These are phyloP conservation scores for Zaprionus tsacasi DNA, from an alignment of 1,140 invertebrate species.

Conservation along the genomic window DNA sequence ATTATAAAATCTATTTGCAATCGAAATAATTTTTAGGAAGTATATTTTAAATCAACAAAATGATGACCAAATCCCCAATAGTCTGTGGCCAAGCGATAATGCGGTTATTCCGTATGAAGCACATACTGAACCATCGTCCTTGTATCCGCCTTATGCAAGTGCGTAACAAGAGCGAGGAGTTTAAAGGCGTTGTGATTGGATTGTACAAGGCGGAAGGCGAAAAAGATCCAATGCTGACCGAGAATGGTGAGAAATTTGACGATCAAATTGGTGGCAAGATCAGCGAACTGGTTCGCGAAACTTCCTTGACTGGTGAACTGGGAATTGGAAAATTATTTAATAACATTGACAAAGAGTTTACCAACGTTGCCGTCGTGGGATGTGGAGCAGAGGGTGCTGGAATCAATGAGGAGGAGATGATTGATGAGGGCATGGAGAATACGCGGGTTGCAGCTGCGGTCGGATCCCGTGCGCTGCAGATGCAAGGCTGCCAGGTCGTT, in stretches of 20 bases:
- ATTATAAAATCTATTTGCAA: background rate
- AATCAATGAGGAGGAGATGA: constrained; percentile 87
- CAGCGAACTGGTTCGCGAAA: constrained; percentile 57
- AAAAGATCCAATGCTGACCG: constrained; percentile 81
- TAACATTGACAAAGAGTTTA: constrained; percentile 87
- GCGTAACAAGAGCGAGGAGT: constrained; percentile 39
- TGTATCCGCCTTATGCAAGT: constrained; percentile 11
- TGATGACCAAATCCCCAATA: constrained; percentile 36
- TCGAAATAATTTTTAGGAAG: background rate
- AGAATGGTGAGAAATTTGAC: constrained; percentile 71
- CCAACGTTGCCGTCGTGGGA: constrained; percentile 87
- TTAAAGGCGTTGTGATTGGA: constrained; percentile 52
- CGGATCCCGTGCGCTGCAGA: constrained; percentile 86
- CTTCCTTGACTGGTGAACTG: constrained; percentile 69
- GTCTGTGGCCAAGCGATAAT: constrained; percentile 21
- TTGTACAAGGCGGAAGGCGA: constrained; percentile 86
- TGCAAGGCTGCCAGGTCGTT: constrained; percentile 86
- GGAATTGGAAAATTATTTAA: constrained; percentile 86
- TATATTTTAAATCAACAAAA: constrained; percentile 38
- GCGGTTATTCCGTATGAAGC: constrained; percentile 22
- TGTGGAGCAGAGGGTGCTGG: constrained; percentile 87
- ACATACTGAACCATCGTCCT: background rate
- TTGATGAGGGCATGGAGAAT: constrained; percentile 87
- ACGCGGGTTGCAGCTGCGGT: constrained; percentile 85
- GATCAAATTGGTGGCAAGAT: constrained; percentile 69